Evolutionary conservation across 2,113 vertebrate genomes (phyloP).

Genomic region (Hiodon alosoides): DNA sequence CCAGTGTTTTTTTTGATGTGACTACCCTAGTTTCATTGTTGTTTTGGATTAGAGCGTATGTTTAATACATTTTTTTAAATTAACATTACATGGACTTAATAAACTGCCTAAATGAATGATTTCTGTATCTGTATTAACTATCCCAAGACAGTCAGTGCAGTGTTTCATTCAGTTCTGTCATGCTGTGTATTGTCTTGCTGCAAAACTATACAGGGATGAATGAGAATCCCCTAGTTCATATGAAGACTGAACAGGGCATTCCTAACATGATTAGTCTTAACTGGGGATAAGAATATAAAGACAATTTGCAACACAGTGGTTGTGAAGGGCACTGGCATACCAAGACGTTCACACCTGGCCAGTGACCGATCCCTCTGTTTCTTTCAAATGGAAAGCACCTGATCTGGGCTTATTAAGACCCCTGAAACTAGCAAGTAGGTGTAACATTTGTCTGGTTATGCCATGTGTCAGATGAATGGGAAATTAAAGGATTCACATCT

Average conservation of each 20-base stretch:
- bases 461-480: neutral
- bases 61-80: too few relatives aligned
- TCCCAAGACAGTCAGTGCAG: too few relatives aligned
- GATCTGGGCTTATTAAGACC: neutral
- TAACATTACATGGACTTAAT: too few relatives aligned
- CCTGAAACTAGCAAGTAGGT: neutral
- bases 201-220: too few relatives aligned
- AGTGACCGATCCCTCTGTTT: neutral
- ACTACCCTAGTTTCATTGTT: too few relatives aligned
- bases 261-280: neutral
- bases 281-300: neutral
- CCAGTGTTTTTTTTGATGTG: too few relatives aligned
- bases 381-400: conserved; percentile 24
- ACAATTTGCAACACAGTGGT: neutral
- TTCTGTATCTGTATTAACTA: too few relatives aligned
- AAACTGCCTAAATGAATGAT: too few relatives aligned
- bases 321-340: neutral
- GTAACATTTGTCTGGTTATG: neutral
- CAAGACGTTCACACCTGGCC: conserved; percentile 11
- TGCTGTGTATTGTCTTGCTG: too few relatives aligned
- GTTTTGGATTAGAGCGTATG: too few relatives aligned
- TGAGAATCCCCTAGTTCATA: neutral
- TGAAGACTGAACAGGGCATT: neutral
- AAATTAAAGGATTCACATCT: neutral
- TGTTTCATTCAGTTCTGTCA: too few relatives aligned